Percentiles rank a stretch among this genome's conserved stretches.
Conservation (phyloP, 2,113 vertebrate genomes). For the Psilopogon haemacephalus region DNA sequence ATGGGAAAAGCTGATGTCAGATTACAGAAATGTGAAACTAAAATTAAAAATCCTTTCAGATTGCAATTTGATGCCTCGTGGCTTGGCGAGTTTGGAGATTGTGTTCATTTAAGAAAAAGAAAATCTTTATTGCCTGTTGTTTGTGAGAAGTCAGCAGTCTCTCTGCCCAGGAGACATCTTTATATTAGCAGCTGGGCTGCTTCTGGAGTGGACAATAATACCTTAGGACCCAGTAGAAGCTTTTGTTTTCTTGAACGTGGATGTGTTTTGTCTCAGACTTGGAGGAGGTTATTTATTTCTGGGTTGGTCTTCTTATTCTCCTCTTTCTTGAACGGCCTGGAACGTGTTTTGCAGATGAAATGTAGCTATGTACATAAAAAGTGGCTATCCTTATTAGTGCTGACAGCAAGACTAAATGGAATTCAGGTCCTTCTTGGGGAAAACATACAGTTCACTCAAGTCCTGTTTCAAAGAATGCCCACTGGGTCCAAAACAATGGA, state of each 20-base stretch:
- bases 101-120: background rate
- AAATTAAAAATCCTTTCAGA: background rate
- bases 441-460: background rate
- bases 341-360: background rate
- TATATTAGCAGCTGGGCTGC: background rate
- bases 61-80: background rate
- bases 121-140: background rate
- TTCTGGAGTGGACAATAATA: background rate
- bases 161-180: background rate
- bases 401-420: background rate
- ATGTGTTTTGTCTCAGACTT: background rate
- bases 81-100: background rate
- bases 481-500: background rate
- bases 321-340: background rate
- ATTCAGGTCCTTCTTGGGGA: background rate
- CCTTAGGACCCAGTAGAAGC: background rate
- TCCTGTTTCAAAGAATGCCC: background rate
- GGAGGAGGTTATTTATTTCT: background rate
- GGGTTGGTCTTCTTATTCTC: background rate
- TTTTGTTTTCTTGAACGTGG: background rate
- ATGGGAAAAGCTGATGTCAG: background rate
- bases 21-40: background rate
- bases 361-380: background rate
- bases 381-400: background rate
- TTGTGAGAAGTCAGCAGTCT: background rate